phyloP scores from a whole-genome alignment of 2,113 vertebrate species.

The Semnornis frantzii region DNA sequence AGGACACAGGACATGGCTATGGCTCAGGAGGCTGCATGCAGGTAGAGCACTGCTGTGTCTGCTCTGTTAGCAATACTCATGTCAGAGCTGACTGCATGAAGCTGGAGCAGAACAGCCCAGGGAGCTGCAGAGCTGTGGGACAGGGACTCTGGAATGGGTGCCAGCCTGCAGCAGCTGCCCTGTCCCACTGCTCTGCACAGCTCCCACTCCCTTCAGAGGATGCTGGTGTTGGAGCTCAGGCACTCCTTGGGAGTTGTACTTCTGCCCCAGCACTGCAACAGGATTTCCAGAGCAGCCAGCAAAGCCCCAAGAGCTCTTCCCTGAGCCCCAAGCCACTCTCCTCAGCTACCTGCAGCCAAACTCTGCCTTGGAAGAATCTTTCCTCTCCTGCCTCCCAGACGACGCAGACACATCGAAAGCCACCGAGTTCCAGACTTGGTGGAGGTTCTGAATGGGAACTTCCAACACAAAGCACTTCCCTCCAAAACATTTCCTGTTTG shows the following conservation, averaged over 20 bases:
- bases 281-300: not conserved
- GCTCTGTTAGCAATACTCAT: not conserved
- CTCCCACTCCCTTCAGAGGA: not conserved
- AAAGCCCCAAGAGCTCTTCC: not conserved
- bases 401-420: not conserved
- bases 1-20: accelerated
- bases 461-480: not conserved
- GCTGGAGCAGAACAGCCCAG: not conserved
- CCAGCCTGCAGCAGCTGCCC: not conserved
- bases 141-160: not conserved
- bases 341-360: not conserved
- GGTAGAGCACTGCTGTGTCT: not conserved
- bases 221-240: accelerated
- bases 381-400: not conserved
- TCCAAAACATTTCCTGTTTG: not conserved
- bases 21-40: not conserved
- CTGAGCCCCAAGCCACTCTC: not conserved
- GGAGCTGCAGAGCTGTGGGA: not conserved
- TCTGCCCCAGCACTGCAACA: not conserved
- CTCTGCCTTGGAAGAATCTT: not conserved
- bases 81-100: not conserved
- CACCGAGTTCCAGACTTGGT: not conserved
- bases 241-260: not conserved
- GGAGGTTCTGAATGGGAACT: not conserved
- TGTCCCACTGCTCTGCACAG: not conserved